A percentile compares a stretch with the other conserved stretches of the same genome.
Evolutionary conservation across 2,113 vertebrate genomes (phyloP).

Genomic region (Fregata magnificens): DNA sequence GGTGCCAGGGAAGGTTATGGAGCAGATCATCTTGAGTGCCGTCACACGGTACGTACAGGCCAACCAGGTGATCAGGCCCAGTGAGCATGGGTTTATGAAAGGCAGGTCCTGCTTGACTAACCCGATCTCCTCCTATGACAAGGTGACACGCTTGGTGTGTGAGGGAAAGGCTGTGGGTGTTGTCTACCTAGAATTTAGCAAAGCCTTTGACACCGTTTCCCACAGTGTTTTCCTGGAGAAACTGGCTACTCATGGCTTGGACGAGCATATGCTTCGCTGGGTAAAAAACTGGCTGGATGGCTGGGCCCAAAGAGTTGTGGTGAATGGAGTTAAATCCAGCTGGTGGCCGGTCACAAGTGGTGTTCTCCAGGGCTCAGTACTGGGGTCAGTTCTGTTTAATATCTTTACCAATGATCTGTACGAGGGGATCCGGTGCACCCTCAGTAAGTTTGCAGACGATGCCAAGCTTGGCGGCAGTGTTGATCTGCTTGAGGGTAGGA

Average conservation of each 20-base stretch:
- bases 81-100: not conserved
- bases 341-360: not conserved
- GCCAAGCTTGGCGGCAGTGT: not conserved
- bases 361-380: not conserved
- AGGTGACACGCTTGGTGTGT: too few species aligned
- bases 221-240: not conserved
- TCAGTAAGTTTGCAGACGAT: not conserved
- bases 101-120: too few species aligned
- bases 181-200: too few species aligned
- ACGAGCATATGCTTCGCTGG: fast-evolving
- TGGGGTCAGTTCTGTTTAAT: not conserved
- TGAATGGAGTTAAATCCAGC: not conserved
- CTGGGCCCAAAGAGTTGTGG: not conserved
- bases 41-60: not conserved
- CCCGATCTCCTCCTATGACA: too few species aligned
- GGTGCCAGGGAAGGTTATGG: not conserved
- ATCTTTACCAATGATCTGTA: not conserved
- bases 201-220: too few species aligned
- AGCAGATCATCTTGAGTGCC: not conserved
- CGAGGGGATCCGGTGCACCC: fast-evolving
- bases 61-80: not conserved
- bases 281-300: not conserved
- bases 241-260: not conserved
- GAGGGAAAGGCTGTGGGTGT: too few species aligned
- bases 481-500: not conserved